Evolutionary conservation across 2,797 vertebrate genomes (phyloP).

Genomic region (Tangara arthus): DNA sequence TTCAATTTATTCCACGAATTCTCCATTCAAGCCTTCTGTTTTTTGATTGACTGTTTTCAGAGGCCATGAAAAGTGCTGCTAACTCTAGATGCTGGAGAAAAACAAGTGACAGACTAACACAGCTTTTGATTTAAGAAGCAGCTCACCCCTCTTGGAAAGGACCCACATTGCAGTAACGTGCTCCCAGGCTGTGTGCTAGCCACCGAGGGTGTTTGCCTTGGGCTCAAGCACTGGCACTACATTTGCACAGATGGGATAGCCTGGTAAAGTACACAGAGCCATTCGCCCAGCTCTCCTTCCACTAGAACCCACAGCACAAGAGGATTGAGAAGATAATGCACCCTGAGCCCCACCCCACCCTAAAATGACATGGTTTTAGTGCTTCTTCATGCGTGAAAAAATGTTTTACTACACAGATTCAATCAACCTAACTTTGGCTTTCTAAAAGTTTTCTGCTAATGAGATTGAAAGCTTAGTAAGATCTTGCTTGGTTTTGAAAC

Average conservation of each 20-base stretch:
- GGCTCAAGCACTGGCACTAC: neutral
- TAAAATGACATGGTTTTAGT: neutral
- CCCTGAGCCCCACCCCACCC: no score
- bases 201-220: accelerated
- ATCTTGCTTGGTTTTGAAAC: neutral
- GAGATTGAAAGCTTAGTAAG: neutral
- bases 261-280: neutral
- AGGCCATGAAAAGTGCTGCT: neutral
- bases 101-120: neutral
- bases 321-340: neutral
- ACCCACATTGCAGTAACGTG: accelerated
- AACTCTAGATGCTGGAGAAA: neutral
- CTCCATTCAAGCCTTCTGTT: accelerated
- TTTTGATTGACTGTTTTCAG: neutral
- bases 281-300: neutral
- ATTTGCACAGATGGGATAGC: neutral
- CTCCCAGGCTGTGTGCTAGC: neutral
- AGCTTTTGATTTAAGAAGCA: neutral
- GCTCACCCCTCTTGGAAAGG: neutral
- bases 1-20: neutral
- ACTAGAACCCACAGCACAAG: neutral
- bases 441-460: neutral
- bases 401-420: neutral
- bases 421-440: neutral
- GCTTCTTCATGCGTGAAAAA: neutral